phyloP scores from a whole-genome alignment of 2,797 vertebrate genomes.

The Danionella dracula region DNA sequence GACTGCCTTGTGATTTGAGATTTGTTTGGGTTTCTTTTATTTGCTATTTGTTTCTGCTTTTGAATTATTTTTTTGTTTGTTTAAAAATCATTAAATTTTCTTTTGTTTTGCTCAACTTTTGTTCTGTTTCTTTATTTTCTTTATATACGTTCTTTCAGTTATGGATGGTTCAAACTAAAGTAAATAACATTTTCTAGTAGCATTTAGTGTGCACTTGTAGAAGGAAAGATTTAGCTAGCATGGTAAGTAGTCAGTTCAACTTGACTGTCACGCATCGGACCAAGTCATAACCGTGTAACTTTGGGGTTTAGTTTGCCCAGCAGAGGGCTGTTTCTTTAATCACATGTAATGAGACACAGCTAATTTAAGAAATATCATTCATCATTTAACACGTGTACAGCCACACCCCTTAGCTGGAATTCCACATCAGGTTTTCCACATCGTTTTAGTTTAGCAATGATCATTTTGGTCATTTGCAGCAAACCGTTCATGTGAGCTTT shows the following conservation, averaged over 20 bases:
- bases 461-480: background rate
- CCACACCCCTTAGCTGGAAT: background rate
- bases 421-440: background rate
- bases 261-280: background rate
- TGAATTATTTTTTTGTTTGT: constrained; percentile 76
- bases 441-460: too few species aligned
- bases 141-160: constrained; percentile 40
- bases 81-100: constrained; percentile 99
- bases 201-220: too few species aligned
- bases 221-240: too few species aligned
- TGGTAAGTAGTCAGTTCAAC: too few species aligned
- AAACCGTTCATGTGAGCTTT: background rate
- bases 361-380: background rate
- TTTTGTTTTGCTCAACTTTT: constrained; percentile 92
- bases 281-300: background rate
- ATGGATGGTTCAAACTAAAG: background rate
- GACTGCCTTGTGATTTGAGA: constrained; percentile 78
- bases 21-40: constrained; percentile 50
- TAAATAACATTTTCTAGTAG: background rate
- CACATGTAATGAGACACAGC: too few species aligned
- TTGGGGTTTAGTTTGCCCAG: background rate
- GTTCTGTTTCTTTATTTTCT: constrained; percentile 77
- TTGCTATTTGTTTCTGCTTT: constrained; percentile 73
- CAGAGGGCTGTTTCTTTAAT: background rate
- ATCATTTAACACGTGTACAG: background rate